Evolutionary conservation across 2,888 invertebrate species (phyloP), one percentile per base, ranked within the genome.

Genomic region (Agrilus biguttatus): DNA sequence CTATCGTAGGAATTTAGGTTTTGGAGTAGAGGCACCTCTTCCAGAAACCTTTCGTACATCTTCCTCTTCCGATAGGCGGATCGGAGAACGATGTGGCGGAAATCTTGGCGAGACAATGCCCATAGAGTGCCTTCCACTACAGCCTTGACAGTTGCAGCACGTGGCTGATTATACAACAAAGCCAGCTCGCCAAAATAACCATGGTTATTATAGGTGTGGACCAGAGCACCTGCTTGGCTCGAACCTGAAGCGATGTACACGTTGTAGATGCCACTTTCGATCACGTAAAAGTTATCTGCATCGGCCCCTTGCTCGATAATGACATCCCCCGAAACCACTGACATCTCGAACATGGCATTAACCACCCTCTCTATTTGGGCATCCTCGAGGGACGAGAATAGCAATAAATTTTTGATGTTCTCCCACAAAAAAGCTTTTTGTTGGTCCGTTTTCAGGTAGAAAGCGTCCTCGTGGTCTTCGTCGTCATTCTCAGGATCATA

Each of bases 401-500:
- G 76, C 58, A 93, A 73, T 61, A 91, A 91, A 62, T 85, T 78
- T 17, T 69, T 67, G 42, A 91, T 87, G 47, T 90, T 86, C 60
- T 90, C 89, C 44, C 82, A 77, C 57, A 92, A 76, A 50, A 89
- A 78, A 52, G 80, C 71, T 48, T 91, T 77, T 66, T 92, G 92
- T 47, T 82, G 84, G 66, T 91, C 90, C 63, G 89, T 84, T 72
- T 92, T 92, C 50, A 90, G 90, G 73, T 88, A 83, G 56, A 91
- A 78, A 53, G 79, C 81, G 56, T 80, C 77, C 45, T 77, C 73
- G 42, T 79, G 81, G 50, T 81, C 82, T 46, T 78, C 79, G 55
- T 88, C 87, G 68, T 91, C 91, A 51, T 87, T 86, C 66, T 90
- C 91, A n/a, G 92, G 92, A 71, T 92, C 86, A 63, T 91, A 92